These are phyloP conservation scores for Anolis sagrei DNA, from an alignment of 2,113 vertebrate species.

Conservation along the genomic window DNA sequence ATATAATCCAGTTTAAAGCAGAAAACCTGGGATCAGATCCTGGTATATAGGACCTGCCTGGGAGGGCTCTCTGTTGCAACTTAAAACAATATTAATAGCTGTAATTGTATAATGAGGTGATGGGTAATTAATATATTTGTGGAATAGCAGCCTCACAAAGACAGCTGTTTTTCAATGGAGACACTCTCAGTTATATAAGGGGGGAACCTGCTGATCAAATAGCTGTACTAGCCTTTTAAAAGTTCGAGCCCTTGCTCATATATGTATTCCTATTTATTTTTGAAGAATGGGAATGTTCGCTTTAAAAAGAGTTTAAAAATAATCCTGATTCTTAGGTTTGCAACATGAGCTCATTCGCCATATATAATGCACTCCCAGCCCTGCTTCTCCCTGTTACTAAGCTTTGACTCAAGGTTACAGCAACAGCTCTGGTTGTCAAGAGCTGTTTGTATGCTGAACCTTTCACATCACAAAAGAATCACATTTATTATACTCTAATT, in stretches of 20 bases:
- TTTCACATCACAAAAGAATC: constrained; percentile 1
- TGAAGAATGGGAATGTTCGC: too few relatives aligned
- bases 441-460: constrained; percentile 24
- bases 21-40: too few relatives aligned
- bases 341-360: background rate
- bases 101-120: too few relatives aligned
- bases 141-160: background rate
- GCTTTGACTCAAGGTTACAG: constrained; percentile 17
- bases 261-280: background rate
- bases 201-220: background rate
- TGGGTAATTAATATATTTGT: background rate
- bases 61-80: too few relatives aligned
- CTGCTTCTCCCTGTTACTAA: background rate
- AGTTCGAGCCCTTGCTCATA: background rate
- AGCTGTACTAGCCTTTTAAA: background rate
- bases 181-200: background rate
- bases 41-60: too few relatives aligned
- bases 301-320: background rate
- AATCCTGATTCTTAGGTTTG: background rate
- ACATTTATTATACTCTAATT: constrained; percentile 50
- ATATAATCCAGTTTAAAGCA: too few relatives aligned
- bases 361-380: background rate
- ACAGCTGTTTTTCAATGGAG: background rate
- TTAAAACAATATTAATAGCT: background rate
- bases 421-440: constrained; percentile 18